A percentile compares a stretch with the other conserved stretches of the same genome.
These are phyloP conservation scores for Dendrocopos noguchii DNA, from an alignment of 2,113 vertebrate genomes.

Conservation along the genomic window DNA sequence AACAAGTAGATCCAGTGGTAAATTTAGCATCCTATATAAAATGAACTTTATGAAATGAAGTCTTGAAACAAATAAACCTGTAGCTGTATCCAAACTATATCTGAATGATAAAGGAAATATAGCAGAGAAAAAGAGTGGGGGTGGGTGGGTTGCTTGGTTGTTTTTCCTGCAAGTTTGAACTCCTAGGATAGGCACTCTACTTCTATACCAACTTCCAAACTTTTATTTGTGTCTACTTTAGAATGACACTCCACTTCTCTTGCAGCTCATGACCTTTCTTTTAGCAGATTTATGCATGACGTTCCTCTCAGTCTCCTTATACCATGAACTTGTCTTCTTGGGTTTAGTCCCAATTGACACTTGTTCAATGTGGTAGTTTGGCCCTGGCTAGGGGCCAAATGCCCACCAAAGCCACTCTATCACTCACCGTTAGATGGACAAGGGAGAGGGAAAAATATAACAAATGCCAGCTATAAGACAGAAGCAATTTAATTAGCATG, in stretches of 20 bases:
- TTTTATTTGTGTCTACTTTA: background rate
- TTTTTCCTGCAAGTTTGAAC: background rate
- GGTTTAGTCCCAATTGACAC: background rate
- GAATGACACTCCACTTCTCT: background rate
- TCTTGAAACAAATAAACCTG: background rate
- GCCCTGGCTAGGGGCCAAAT: no score
- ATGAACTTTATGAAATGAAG: background rate
- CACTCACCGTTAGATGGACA: no score
- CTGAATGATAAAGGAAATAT: background rate
- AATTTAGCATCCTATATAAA: background rate
- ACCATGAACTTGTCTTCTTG: background rate
- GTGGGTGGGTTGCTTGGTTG: no score
- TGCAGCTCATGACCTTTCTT: background rate
- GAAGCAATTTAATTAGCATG: no score
- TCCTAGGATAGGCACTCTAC: background rate
- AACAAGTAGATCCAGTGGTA: background rate
- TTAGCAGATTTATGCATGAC: background rate
- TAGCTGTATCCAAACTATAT: background rate
- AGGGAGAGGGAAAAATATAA: no score
- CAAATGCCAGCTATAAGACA: no score
- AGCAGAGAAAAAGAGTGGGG: background rate
- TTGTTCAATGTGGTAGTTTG: background rate
- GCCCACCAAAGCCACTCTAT: no score
- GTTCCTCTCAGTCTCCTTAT: background rate
- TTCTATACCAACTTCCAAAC: background rate